phyloP scores from a whole-genome alignment of 2,888 invertebrate species.

The Lomographa bimaculata region DNA sequence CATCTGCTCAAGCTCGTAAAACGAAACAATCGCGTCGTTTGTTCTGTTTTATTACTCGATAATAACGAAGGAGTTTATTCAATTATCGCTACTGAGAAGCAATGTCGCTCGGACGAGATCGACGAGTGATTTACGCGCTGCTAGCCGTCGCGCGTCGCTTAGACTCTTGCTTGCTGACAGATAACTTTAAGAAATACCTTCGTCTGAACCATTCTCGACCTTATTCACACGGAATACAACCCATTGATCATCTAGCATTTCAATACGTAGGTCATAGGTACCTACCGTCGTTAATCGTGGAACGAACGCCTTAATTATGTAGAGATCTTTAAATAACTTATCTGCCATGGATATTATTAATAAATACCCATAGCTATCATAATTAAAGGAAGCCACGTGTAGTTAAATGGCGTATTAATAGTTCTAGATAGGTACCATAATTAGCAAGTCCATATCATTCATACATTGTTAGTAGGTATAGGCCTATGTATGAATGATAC shows the following conservation, averaged over 20 bases:
- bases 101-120: constrained; percentile 62
- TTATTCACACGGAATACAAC: constrained; percentile 1
- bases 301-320: constrained; percentile 13
- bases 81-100: constrained; percentile 74
- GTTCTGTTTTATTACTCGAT: constrained; percentile 69
- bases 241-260: neutral
- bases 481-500: neutral
- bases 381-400: constrained; percentile 14
- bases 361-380: no score
- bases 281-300: constrained; percentile 10
- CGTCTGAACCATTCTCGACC: constrained; percentile 6
- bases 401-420: constrained; percentile 11
- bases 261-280: constrained; percentile 6
- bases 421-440: constrained; percentile 5
- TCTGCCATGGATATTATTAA: constrained; percentile 7
- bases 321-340: constrained; percentile 5
- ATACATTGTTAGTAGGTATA: constrained; percentile 9
- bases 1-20: constrained; percentile 76
- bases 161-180: constrained; percentile 37
- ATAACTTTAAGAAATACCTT: constrained; percentile 9
- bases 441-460: constrained; percentile 17
- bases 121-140: constrained; percentile 66
- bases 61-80: constrained; percentile 79
- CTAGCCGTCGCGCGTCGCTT: constrained; percentile 32
- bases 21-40: constrained; percentile 67